phyloP scores from a whole-genome alignment of 1,140 invertebrate genomes.

The Luehdorfia chinensis region DNA sequence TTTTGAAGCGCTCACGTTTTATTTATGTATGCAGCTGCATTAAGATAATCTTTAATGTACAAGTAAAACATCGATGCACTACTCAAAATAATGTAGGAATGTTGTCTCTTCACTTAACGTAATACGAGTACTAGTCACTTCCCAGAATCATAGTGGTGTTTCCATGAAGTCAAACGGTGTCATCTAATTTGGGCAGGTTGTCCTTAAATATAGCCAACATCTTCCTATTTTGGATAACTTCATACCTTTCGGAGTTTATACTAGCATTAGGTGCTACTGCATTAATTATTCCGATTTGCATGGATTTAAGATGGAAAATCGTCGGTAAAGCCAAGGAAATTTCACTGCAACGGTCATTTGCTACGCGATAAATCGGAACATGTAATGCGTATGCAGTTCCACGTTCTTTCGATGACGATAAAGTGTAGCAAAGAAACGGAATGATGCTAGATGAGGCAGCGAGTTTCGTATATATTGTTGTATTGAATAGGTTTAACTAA shows the following conservation, averaged over 20 bases:
- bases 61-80: background rate
- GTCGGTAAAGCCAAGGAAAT: slow-evolving; percentile 40
- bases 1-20: background rate
- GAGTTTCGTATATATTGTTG: too few relatives aligned
- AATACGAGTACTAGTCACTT: slow-evolving; percentile 7
- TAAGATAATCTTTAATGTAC: background rate
- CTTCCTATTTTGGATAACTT: slow-evolving; percentile 32
- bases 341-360: slow-evolving; percentile 49
- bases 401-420: slow-evolving; percentile 24
- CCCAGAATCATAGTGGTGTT: slow-evolving; percentile 24
- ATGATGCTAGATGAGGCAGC: background rate
- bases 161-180: slow-evolving; percentile 26
- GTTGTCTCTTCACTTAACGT: background rate
- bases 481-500: too few relatives aligned
- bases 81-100: background rate
- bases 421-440: background rate
- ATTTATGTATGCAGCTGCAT: background rate
- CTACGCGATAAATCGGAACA: slow-evolving; percentile 38
- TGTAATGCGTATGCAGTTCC: slow-evolving; percentile 44
- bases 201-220: slow-evolving; percentile 19
- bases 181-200: slow-evolving; percentile 22
- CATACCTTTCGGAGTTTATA: slow-evolving; percentile 24
- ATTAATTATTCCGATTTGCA: slow-evolving; percentile 48
- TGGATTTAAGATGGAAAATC: slow-evolving; percentile 47
- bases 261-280: slow-evolving; percentile 26